These are phyloP conservation scores for Trichogramma pretiosum DNA, from an alignment of 1,140 invertebrate species.

Conservation along the genomic window DNA sequence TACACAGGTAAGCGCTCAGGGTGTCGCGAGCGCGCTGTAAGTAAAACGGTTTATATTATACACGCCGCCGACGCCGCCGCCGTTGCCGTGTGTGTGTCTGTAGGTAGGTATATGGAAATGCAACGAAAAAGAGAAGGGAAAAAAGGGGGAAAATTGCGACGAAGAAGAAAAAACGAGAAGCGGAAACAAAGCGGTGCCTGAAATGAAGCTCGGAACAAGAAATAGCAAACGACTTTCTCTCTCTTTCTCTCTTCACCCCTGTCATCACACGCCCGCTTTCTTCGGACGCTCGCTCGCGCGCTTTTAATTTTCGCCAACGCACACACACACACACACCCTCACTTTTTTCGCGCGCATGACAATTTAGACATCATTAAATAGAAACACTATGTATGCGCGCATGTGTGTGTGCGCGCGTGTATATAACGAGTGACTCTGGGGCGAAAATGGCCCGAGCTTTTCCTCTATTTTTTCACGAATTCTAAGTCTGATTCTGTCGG, in stretches of 20 bases:
- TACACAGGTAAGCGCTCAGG: neutral
- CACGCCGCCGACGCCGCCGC: no score
- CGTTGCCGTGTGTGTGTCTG: neutral
- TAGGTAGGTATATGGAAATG: neutral
- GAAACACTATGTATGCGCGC: constrained; percentile 29
- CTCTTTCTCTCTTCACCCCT: no score
- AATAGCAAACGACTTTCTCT: no score
- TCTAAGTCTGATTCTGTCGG: constrained; percentile 26
- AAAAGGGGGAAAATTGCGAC: neutral
- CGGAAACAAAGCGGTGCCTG: constrained; percentile 6
- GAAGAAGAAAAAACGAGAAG: neutral
- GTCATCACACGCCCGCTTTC: neutral
- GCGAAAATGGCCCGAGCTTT: constrained; percentile 24
- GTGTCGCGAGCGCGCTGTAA: neutral
- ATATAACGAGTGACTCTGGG: constrained; percentile 19
- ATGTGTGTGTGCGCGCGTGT: no score
- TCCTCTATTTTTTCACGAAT: constrained; percentile 21
- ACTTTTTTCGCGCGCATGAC: constrained; percentile 20
- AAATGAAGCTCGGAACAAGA: constrained; percentile 10
- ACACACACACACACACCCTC: no score
- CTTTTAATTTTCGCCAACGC: constrained; percentile 19
- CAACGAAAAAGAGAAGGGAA: neutral
- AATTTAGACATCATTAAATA: constrained; percentile 35
- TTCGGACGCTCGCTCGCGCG: neutral
- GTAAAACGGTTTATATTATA: neutral